Conservation (phyloP, 2,888 invertebrate genomes). For the Bembecia ichneumoniformis region DNA sequence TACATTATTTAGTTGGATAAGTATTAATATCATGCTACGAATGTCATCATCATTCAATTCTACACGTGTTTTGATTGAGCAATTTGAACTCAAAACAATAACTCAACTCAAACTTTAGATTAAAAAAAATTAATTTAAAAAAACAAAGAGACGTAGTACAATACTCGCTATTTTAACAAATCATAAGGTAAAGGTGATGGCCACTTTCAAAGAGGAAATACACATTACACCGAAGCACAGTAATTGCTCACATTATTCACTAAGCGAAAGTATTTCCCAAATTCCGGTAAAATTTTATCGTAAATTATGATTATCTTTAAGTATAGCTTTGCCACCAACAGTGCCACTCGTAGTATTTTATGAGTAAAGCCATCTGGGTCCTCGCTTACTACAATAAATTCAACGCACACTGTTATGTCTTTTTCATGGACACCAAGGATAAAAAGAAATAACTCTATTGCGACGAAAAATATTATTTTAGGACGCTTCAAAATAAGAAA, state of each 20-base stretch:
- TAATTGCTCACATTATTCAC: slow-evolving; percentile 51
- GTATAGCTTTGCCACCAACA: slow-evolving; percentile 52
- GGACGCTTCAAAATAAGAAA: not conserved
- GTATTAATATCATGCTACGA: too few species aligned
- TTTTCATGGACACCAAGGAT: slow-evolving; percentile 62
- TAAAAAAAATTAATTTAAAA: too few species aligned
- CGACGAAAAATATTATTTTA: slow-evolving; percentile 45
- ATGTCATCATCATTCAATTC: too few species aligned
- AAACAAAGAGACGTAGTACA: too few species aligned
- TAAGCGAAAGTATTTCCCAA: slow-evolving; percentile 48
- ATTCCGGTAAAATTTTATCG: slow-evolving; percentile 47
- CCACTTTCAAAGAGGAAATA: slow-evolving; percentile 17
- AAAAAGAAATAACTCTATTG: slow-evolving; percentile 56
- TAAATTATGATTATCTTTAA: slow-evolving; percentile 72
- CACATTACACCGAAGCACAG: slow-evolving; percentile 38
- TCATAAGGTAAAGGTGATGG: not conserved
- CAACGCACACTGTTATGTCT: slow-evolving; percentile 62
- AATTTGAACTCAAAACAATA: too few species aligned
- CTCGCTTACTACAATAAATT: slow-evolving; percentile 64
- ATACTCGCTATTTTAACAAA: too few species aligned
- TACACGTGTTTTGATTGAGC: too few species aligned
- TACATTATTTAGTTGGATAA: too few species aligned
- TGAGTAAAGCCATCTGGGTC: slow-evolving; percentile 68
- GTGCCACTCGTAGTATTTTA: slow-evolving; percentile 67
- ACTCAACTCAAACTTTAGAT: too few species aligned